A percentile compares a stretch with the other conserved stretches of the same genome.
Conservation (phyloP, 2,888 invertebrate species). For the Drosophila engyochracea region DNA sequence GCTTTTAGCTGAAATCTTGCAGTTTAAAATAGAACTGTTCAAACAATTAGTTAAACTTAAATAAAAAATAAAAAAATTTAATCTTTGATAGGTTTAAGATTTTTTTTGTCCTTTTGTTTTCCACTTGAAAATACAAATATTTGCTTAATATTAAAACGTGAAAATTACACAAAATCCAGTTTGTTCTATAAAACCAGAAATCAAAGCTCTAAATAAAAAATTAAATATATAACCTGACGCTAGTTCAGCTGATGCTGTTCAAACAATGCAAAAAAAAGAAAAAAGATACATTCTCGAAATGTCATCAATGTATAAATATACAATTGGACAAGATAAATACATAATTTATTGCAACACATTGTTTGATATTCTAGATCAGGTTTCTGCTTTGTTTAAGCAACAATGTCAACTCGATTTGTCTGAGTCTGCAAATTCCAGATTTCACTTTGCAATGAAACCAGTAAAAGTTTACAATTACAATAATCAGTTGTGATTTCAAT, state of each 20-base stretch:
- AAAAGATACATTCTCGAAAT: slow-evolving; percentile 29
- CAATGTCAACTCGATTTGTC: slow-evolving; percentile 6
- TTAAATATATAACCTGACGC: slow-evolving; percentile 24
- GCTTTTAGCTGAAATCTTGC: background rate
- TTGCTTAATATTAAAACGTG: background rate
- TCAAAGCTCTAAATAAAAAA: background rate
- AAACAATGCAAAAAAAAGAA: slow-evolving; percentile 4
- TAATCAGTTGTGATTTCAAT: slow-evolving; percentile 32
- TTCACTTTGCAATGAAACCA: slow-evolving; percentile 14
- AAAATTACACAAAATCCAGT: background rate
- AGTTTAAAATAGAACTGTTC: background rate
- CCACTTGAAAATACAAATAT: background rate
- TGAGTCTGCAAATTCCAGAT: slow-evolving; percentile 34
- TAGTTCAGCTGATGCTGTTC: slow-evolving; percentile 21
- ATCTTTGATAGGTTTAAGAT: background rate
- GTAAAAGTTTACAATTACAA: slow-evolving; percentile 38
- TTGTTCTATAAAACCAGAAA: background rate
- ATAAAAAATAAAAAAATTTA: background rate
- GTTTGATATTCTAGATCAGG: slow-evolving; percentile 48
- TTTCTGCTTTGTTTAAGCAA: slow-evolving; percentile 37
- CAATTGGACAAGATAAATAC: slow-evolving; percentile 44
- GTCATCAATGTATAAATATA: slow-evolving; percentile 40
- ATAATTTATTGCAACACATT: slow-evolving; percentile 39
- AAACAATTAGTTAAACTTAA: background rate
- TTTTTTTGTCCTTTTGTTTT: too few species aligned